Base-by-base conservation (phyloP, 2,797 vertebrate species). In the Semotilus atromaculatus region DNA sequence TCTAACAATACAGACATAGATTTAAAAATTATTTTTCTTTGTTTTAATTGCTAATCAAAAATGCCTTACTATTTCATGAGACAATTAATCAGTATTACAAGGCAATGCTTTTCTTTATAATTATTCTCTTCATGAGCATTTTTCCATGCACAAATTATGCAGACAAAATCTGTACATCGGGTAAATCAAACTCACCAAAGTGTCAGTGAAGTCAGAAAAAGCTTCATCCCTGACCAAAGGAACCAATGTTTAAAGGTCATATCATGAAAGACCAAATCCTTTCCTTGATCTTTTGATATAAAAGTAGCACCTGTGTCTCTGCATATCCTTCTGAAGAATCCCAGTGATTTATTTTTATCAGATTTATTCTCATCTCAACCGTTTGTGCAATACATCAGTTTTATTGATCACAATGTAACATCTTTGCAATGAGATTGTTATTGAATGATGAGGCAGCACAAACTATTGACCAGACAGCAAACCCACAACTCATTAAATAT, bases 201-300 rank as follows among this genome's bases (percentile, higher is more conserved):
- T 74, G 81, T 38, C 55, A 21, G 23, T 60, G 19, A 82, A 74
- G 58, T 72, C 38, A 72, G 67, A 60, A 72, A 68, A 81, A 18
- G 45, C 29, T 51, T 64, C 23, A 74, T 82, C 43, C 23, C 23
- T 51, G 26, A 74, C 29, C 71, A 74, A 74, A 64, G 29, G 43
- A 58, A 36, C 29, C 16, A 40, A 58, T 64, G 58, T 48, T 51
- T 64, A 26, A 66, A 64, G 29, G 55, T 82, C 55, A 74, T 36
- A 74, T 48, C 71, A 82, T 64, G 40, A 51, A 64, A 82, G 45
- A 82, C 11, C 29, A 31, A 9, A 66, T 66, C n/a, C n/a, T 45
- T 48, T 34, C 26, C 26, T 66, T 64, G 60, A 79, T 48, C 76
- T 45, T 62, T 29, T 34, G 76, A 79, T 66, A 79, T 79, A 48